Conservation (phyloP, 2,797 vertebrate species). For the Hypotaenidia okinawae region DNA sequence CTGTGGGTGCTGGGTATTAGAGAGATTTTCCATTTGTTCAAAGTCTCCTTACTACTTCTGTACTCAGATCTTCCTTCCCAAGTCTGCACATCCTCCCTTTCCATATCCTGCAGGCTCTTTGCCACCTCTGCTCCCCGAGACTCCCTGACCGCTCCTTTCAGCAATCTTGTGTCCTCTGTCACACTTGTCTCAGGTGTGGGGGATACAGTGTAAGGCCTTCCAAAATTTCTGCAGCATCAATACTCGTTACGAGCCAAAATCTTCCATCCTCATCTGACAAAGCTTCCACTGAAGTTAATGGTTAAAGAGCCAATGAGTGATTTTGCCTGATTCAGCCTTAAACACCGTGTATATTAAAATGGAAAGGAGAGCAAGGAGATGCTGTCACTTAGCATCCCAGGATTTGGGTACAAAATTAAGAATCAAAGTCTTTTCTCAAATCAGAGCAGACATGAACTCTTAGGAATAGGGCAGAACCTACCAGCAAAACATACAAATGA, state of each 20-base stretch:
- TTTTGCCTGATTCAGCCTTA: slow-evolving; percentile 15
- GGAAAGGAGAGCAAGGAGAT: slow-evolving; percentile 1
- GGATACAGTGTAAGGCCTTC: too few species aligned
- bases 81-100: background rate
- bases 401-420: slow-evolving; percentile 9
- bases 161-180: background rate
- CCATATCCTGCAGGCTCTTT: background rate
- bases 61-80: background rate
- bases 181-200: background rate
- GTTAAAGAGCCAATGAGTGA: background rate
- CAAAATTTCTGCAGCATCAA: background rate
- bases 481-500: slow-evolving; percentile 31
- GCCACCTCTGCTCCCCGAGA: background rate
- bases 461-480: background rate
- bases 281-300: background rate
- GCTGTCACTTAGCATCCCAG: slow-evolving; percentile 37
- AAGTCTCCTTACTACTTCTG: background rate
- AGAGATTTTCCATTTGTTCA: background rate
- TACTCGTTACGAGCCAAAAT: background rate
- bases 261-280: background rate
- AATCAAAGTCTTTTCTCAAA: slow-evolving; percentile 44
- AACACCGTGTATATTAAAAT: slow-evolving; percentile 13
- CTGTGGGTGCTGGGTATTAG: background rate
- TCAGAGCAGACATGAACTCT: slow-evolving; percentile 1
- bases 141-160: background rate